phyloP scores from a whole-genome alignment of 2,113 vertebrate genomes.

The Gavia stellata region DNA sequence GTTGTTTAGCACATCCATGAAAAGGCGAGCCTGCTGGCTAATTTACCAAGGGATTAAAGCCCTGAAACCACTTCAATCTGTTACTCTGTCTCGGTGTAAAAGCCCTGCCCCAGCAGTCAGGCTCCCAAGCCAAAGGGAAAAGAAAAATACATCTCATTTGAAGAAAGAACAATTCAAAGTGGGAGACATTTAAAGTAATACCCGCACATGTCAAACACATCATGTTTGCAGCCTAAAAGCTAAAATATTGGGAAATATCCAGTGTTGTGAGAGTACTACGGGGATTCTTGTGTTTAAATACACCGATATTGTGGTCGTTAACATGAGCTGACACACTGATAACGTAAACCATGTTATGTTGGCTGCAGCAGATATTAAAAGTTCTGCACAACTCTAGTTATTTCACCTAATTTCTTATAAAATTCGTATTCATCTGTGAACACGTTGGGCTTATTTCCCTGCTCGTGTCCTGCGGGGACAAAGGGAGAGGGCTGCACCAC shows the following conservation, averaged over 20 bases:
- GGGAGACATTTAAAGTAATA: constrained; percentile 49
- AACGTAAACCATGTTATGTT: fast-evolving
- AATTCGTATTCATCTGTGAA: neutral
- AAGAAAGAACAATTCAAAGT: constrained; percentile 70
- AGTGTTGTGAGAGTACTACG: neutral
- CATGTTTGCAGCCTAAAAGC: neutral
- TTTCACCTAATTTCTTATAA: fast-evolving
- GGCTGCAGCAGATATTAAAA: fast-evolving
- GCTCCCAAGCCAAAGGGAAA: constrained; percentile 39
- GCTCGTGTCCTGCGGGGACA: fast-evolving
- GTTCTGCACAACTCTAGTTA: neutral
- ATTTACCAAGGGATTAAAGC: constrained; percentile 85
- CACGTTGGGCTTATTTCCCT: fast-evolving
- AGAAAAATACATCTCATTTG: constrained; percentile 37
- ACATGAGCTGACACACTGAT: neutral
- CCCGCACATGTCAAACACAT: neutral
- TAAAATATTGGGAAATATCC: neutral
- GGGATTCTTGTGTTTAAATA: neutral
- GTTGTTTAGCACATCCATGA: constrained; percentile 69
- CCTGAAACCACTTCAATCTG: constrained; percentile 84
- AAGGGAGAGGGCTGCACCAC: neutral
- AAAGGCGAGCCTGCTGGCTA: constrained; percentile 84
- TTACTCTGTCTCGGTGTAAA: constrained; percentile 70
- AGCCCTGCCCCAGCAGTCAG: constrained; percentile 55
- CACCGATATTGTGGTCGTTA: neutral